Evolutionary conservation across 1,140 invertebrate genomes (phyloP), one percentile per base, ranked within the genome.

Genomic region (Leptinotarsa texana): DNA sequence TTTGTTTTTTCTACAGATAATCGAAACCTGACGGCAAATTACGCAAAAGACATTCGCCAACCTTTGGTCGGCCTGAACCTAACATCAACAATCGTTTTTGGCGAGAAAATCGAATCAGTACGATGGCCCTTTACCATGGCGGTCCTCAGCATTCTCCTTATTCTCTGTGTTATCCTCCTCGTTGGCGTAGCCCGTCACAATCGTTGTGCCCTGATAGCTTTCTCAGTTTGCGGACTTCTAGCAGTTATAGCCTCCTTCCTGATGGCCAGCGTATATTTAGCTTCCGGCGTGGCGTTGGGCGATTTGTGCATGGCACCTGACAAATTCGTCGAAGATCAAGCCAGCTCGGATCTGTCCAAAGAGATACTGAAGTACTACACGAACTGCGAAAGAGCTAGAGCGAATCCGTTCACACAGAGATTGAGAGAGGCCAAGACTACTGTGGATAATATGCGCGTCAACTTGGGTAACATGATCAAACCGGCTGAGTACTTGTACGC

Each of bases 181-280:
- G 93, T 95, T 82, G 94, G 94, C 77, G 92, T 95, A 74, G 93
- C 92, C 68, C 88, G 93, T 78, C 93, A 95, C 84, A 95, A 93
- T 3, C 88, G 94, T 79, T 94, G 93, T 85, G 91, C 93, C 22
- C 88, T 95, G 66, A 95, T 96, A 81, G 92, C 93, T 88, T 94
- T 89, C 76, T 92, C 92, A 81, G 95, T 96, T 48, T 94, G 95
- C 80, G 95, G 95, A 42, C 86, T 97, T 69, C 90, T 96, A 75
- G 94, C 94, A 62, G 92, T 97, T n/a, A 96, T 96, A 78, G 91
- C 94, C 75, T 96, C 94, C 77, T 97, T 94, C 93, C 87, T 95
- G 70, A 91, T 94, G 87, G 92, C 93, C 22, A 95, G 94, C 65
- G 82, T 96, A 27, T 94, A 96, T 86, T 74, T 82, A 78, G 93